Evolutionary conservation across 2,888 invertebrate species (phyloP).

Genomic region (Galerucella nymphaeae): DNA sequence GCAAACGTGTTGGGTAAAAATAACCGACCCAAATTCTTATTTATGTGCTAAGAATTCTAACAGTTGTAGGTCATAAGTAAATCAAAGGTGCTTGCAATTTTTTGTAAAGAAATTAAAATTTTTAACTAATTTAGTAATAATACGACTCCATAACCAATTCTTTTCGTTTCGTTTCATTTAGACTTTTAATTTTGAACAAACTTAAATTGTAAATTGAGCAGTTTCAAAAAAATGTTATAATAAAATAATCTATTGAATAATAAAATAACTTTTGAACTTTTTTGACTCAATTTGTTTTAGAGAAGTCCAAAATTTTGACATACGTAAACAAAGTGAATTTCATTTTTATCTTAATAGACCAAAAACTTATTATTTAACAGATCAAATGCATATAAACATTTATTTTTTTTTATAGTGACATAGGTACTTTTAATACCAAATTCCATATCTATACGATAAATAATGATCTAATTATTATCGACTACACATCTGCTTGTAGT

Average conservation of each 20-base stretch:
- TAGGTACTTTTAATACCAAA: too few relatives aligned
- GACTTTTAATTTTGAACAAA: not conserved
- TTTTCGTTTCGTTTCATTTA: not conserved
- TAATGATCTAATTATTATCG: not conserved
- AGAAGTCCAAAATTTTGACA: too few relatives aligned
- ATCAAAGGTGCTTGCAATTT: not conserved
- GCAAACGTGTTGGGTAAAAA: not conserved
- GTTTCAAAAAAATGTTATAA: not conserved
- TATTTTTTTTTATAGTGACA: too few relatives aligned
- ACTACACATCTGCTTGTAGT: not conserved
- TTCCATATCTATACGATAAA: too few relatives aligned
- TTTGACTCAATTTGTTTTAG: too few relatives aligned
- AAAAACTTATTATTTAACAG: too few relatives aligned
- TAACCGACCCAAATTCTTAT: constrained; percentile 12
- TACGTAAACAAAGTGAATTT: too few relatives aligned
- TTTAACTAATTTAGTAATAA: too few relatives aligned
- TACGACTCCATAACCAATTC: too few relatives aligned
- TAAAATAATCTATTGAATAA: not conserved
- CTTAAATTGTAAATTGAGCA: not conserved
- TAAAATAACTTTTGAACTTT: not conserved
- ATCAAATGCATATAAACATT: too few relatives aligned
- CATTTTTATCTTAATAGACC: too few relatives aligned
- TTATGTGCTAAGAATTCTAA: not conserved
- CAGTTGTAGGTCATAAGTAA: constrained; percentile 7
- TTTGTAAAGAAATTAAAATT: not conserved